A percentile compares a stretch with the other conserved stretches of the same genome.
Conservation (phyloP, 2,113 vertebrate species). For the Macrotus californicus region DNA sequence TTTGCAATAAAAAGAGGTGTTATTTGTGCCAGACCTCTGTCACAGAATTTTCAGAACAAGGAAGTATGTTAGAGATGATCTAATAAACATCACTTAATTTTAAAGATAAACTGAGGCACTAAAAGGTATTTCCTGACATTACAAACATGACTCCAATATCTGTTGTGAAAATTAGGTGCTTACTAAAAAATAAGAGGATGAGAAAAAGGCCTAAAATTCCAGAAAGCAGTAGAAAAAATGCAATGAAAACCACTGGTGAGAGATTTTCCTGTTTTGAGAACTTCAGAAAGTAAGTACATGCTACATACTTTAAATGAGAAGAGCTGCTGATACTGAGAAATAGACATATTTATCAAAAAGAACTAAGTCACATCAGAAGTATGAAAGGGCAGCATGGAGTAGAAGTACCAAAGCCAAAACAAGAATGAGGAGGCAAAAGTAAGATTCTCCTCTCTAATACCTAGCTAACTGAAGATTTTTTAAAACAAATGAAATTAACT, state of each 20-base stretch:
- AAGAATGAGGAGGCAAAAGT: background rate
- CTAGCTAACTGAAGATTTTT: background rate
- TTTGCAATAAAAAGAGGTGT: no score
- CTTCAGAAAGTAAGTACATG: background rate
- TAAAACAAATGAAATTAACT: background rate
- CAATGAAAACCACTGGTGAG: background rate
- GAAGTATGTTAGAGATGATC: background rate
- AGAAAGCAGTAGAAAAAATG: background rate
- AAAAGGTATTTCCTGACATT: conserved; percentile 22
- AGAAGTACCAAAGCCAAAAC: background rate
- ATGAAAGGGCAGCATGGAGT: background rate
- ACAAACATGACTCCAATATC: background rate
- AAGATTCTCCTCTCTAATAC: background rate
- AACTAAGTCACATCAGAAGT: background rate
- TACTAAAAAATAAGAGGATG: conserved; percentile 15
- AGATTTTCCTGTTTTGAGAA: background rate
- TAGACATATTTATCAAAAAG: background rate
- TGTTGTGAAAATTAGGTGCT: conserved; percentile 22
- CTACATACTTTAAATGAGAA: conserved; percentile 23
- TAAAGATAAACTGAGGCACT: conserved; percentile 5
- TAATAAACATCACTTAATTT: conserved; percentile 6
- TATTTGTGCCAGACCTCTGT: no score
- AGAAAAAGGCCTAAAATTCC: background rate
- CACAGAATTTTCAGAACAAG: background rate
- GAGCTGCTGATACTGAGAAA: background rate